Base-by-base conservation (phyloP, 2,888 invertebrate genomes). In the Diplolepis rosae region DNA sequence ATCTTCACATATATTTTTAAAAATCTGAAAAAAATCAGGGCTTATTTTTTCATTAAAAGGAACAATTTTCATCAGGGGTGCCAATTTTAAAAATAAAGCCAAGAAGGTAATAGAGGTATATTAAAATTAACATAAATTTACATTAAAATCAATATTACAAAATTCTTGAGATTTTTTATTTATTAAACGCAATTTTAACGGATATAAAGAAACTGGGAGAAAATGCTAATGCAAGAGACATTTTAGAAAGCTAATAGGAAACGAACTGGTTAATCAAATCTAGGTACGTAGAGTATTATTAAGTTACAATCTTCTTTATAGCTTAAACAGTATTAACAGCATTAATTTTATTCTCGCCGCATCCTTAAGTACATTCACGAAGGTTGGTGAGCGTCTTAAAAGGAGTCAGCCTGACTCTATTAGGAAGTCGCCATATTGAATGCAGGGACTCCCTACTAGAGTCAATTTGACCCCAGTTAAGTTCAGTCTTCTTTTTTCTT, bases 381-480 rank as follows among this genome's bases (percentile, higher is more conserved):
- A 74, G 77, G 67, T 69, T 83, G 90, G 92, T 90, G 91, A 90
- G 87, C 89, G 91, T 92, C 93, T 93, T 92, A 93, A 93, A 93
- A 92, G 94, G 95, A 94, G 94, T 96, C 95, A 96, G 96, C 95
- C 95, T 96, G 96, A 96, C 96, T 95, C 95, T 95, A 95, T 96
- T 96, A 96, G 95, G 96, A 96, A 96, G 96, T 95, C 96, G 92
- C 94, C 93, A 91, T 91, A 88, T 88, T 88, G 91, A 91, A 91
- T 89, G 92, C 92, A 95, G 95, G 95, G 96, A 96, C 96, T 96
- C 96, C 96, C 96, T 96, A 96, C 96, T 96, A 96, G 96, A 96
- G 96, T 96, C 96, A 96, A 96, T 96, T 96, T 96, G 94, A 96
- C 94, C 94, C 95, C 94, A 92, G 93, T 92, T 93, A 93, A 94